phyloP scores from a whole-genome alignment of 2,888 invertebrate genomes.

The Drosophila barbarae region DNA sequence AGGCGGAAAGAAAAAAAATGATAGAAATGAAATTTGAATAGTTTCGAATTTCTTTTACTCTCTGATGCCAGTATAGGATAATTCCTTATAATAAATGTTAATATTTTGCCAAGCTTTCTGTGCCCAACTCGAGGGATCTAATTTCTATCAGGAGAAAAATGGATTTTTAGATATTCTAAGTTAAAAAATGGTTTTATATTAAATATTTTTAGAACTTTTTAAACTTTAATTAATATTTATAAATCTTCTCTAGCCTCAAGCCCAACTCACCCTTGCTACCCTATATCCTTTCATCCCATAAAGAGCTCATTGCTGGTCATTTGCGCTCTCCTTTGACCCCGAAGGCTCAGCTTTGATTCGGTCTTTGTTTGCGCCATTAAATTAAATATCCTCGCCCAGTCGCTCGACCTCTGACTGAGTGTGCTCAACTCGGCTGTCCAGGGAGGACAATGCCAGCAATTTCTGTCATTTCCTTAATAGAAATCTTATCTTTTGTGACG shows the following conservation, averaged over 20 bases:
- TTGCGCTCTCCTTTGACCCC: conserved; percentile 48
- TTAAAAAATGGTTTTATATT: too few relatives aligned
- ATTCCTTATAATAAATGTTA: background rate
- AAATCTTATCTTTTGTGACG: conserved; percentile 77
- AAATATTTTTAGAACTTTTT: too few relatives aligned
- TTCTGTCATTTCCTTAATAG: conserved; percentile 80
- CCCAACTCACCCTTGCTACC: background rate
- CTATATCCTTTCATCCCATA: conserved; percentile 5
- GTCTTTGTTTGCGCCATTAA: conserved; percentile 72
- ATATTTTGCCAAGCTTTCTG: too few relatives aligned
- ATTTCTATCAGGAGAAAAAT: background rate
- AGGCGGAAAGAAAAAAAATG: conserved; percentile 19
- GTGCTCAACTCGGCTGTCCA: conserved; percentile 18
- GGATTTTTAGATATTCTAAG: too few relatives aligned
- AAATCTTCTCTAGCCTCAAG: too few relatives aligned
- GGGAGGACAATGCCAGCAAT: conserved; percentile 74
- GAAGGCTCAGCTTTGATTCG: conserved; percentile 36
- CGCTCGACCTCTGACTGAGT: conserved; percentile 43
- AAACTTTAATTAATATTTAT: too few relatives aligned
- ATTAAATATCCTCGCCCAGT: conserved; percentile 67
- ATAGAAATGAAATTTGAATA: background rate
- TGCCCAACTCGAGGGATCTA: background rate
- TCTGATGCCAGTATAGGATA: background rate
- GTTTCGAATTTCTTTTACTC: background rate
- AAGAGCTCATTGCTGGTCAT: conserved; percentile 60